These are phyloP conservation scores for Oncorhynchus masou DNA, from an alignment of 2,113 vertebrate genomes.

Conservation along the genomic window DNA sequence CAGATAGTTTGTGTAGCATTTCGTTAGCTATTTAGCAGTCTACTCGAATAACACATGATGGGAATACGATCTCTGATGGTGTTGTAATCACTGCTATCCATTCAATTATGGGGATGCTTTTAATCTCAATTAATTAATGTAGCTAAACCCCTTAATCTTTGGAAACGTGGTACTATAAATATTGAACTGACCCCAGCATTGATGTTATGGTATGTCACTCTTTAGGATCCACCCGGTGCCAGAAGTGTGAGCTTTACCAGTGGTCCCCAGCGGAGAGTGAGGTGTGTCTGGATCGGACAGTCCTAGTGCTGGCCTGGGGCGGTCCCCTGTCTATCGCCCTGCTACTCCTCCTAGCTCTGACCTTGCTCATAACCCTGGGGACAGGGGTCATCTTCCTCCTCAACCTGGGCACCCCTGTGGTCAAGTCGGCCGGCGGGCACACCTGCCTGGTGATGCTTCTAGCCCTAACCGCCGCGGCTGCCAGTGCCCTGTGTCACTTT, in stretches of 20 bases:
- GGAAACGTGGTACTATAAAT: neutral
- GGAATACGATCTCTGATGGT: too few species aligned
- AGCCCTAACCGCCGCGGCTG: slow-evolving; percentile 61
- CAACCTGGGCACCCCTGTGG: slow-evolving; percentile 74
- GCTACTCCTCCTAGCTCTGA: slow-evolving; percentile 62
- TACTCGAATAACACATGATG: too few species aligned
- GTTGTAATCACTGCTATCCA: too few species aligned
- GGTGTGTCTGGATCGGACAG: slow-evolving; percentile 61
- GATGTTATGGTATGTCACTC: slow-evolving; percentile 2
- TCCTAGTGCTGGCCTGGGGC: slow-evolving; percentile 70
- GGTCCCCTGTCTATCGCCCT: slow-evolving; percentile 59
- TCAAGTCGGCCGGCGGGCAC: slow-evolving; percentile 78
- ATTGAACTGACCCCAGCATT: neutral
- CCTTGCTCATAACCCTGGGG: slow-evolving; percentile 70
- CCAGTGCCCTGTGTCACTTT: slow-evolving; percentile 68
- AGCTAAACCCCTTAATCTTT: too few species aligned
- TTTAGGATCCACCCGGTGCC: slow-evolving; percentile 71
- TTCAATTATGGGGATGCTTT: neutral
- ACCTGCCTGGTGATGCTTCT: slow-evolving; percentile 81
- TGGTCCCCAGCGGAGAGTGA: slow-evolving; percentile 72
- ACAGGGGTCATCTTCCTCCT: slow-evolving; percentile 66
- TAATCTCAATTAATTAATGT: neutral
- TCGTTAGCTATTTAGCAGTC: too few species aligned
- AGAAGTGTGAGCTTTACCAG: slow-evolving; percentile 60
- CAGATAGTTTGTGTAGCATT: too few species aligned